Percentiles rank a stretch among this genome's conserved stretches.
Conservation (phyloP, 2,113 vertebrate genomes). For the Oreochromis aureus region DNA sequence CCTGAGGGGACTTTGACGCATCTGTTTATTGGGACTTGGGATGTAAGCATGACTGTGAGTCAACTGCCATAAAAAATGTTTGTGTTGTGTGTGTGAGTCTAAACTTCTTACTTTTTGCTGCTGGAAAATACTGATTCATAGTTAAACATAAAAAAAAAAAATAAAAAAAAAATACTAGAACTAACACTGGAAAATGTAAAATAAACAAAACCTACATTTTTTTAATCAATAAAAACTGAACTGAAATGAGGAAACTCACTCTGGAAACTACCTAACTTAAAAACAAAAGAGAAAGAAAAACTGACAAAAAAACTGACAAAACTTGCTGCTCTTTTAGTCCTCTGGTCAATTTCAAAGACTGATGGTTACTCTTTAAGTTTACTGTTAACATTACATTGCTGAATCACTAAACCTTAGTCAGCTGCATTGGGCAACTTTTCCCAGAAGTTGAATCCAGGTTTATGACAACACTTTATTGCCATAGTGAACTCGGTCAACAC, state of each 20-base stretch:
- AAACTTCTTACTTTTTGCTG: neutral
- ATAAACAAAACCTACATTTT: neutral
- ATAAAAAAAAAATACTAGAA: neutral
- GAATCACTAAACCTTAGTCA: neutral
- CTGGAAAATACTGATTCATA: neutral
- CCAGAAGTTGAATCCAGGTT: neutral
- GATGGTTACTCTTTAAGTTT: neutral
- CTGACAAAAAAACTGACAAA: neutral
- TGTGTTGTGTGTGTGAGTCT: neutral
- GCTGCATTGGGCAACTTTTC: neutral
- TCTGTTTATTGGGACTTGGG: neutral
- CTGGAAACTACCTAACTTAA: neutral
- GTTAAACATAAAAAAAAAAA: neutral
- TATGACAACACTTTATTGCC: neutral
- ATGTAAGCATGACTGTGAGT: neutral
- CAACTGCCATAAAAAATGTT: neutral
- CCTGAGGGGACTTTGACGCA: neutral
- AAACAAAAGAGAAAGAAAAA: neutral
- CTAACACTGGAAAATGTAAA: neutral
- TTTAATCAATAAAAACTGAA: neutral
- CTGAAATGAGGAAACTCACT: neutral
- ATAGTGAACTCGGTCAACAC: neutral
- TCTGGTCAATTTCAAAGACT: neutral
- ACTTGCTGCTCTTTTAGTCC: neutral
- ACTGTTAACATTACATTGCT: neutral